Evolutionary conservation across 2,888 invertebrate genomes (phyloP).

Genomic region (Periphyllus acericola): DNA sequence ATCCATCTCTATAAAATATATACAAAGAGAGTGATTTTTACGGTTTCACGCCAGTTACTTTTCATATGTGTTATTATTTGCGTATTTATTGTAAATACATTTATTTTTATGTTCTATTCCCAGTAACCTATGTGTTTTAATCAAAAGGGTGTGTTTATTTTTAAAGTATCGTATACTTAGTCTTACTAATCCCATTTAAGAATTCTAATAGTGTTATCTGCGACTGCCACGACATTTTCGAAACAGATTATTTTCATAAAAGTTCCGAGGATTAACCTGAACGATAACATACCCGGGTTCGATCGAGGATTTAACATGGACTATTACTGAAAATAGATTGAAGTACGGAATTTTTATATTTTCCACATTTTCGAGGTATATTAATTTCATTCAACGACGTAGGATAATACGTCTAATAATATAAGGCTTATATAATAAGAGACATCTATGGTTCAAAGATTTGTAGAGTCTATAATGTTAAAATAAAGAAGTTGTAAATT

Average conservation of each 20-base stretch:
- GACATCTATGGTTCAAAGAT: not conserved
- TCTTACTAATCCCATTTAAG: not conserved
- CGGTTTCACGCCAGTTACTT: no score
- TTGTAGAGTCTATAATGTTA: not conserved
- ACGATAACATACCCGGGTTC: not conserved
- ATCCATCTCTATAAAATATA: no score
- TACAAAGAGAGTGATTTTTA: no score
- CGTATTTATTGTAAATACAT: no score
- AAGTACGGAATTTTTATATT: constrained; percentile 2
- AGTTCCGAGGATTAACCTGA: not conserved
- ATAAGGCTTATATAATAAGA: not conserved
- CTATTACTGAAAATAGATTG: constrained; percentile 47
- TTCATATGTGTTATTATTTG: no score
- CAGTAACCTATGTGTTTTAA: no score
- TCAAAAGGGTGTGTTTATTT: no score
- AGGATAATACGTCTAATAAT: not conserved
- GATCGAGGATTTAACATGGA: not conserved
- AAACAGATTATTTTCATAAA: not conserved
- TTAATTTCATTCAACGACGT: not conserved
- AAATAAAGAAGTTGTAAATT: not conserved
- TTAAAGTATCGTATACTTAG: no score
- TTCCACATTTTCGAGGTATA: constrained; percentile 18
- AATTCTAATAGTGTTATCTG: not conserved
- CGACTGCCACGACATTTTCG: not conserved
- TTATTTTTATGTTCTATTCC: no score